Percentiles rank a stretch among this genome's conserved stretches.
These are phyloP conservation scores for Apaloderma vittatum DNA, from an alignment of 2,113 vertebrate genomes.

Conservation along the genomic window DNA sequence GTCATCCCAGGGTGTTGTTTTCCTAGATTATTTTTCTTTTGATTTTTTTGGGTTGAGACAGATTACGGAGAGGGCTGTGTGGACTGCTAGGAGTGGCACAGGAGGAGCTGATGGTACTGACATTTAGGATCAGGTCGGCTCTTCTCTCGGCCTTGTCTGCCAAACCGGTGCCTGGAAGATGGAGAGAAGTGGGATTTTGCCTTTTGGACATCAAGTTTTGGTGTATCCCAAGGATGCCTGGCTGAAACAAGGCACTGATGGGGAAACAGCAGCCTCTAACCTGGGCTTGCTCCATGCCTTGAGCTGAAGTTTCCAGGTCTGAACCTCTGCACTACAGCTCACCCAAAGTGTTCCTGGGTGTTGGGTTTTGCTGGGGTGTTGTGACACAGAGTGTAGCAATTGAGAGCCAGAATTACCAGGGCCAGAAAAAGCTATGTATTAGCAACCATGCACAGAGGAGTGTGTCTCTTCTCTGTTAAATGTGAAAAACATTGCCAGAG, in stretches of 20 bases:
- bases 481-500: background rate
- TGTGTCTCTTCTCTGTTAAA: background rate
- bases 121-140: background rate
- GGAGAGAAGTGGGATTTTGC: background rate
- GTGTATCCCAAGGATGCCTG: background rate
- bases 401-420: background rate
- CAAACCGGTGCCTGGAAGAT: background rate
- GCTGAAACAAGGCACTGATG: background rate
- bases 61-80: background rate
- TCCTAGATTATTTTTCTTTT: background rate
- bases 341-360: background rate
- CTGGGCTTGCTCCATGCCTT: fast-evolving
- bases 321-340: background rate
- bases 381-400: background rate
- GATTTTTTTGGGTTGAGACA: background rate
- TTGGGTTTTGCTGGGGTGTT: background rate
- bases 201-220: background rate
- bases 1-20: background rate
- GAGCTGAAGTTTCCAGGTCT: background rate
- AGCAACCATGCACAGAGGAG: background rate
- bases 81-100: background rate
- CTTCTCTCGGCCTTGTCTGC: background rate
- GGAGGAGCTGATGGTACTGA: background rate
- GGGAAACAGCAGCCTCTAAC: background rate
- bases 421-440: background rate